Evolutionary conservation across 2,797 vertebrate genomes (phyloP), one percentile per base, ranked within the genome.

Genomic region (Aulostomus chinensis): DNA sequence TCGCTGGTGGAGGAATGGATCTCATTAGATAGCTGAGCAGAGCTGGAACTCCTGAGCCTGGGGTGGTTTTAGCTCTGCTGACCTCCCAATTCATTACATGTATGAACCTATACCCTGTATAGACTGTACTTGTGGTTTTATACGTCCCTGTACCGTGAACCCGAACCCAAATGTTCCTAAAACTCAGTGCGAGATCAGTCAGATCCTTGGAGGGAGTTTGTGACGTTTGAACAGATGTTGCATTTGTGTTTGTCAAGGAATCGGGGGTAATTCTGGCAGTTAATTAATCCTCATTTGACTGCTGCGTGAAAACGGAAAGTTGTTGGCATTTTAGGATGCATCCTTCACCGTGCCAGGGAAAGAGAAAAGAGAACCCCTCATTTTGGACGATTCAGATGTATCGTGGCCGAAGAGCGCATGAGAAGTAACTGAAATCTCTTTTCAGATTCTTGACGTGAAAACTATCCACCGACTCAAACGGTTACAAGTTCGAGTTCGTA

Each of bases 11-110:
- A 60, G 76, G 76, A 68, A 87, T 55, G 67, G 65, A 55, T 62
- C 79, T 84, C 83, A 85, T 88, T 83, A 87, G 78, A 72, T 60
- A 72, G 63, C 66, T 2, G 45, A 60, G 45, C 59, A 40, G 63
- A 55, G 63, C 71, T 68, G 54, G 39, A 72, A 50, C 65, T 52
- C 40, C 2, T n/a, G 1, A 49, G 73, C 79, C 74, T 4, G 40
- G 12, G 68, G 79, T 22, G 55, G 20, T 72, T 71, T 61, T 11
- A 60, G 66, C 59, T 58, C 52, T 4, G 53, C 33, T 14, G 16
- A 50, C 67, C 60, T 56, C 48, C 25, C 39, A 17, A 30, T 83
- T 79, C 74, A 73, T 57, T 57, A 47, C 46, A 60, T 3, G 53
- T 16, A 9, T 33, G 58, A 74, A 58, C 39, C 33, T 41, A 45